phyloP scores from a whole-genome alignment of 2,797 vertebrate genomes.

The Mormyrops attenuatus region DNA sequence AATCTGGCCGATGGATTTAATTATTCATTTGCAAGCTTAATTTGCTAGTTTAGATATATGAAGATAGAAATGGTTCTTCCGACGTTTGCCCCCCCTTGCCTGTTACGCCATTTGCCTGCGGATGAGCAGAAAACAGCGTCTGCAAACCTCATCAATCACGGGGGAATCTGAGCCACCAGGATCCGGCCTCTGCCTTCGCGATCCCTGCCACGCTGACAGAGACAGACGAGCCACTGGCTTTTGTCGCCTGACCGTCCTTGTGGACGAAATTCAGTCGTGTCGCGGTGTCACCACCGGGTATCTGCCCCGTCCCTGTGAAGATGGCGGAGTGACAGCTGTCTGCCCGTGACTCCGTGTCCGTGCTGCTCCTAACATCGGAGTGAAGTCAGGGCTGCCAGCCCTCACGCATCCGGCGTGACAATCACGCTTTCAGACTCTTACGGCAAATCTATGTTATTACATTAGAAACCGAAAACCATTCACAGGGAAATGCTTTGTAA shows the following conservation, averaged over 20 bases:
- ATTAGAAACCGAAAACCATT: background rate
- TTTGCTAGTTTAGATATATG: background rate
- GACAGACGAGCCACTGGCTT: background rate
- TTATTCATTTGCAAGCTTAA: background rate
- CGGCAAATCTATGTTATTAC: background rate
- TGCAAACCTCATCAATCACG: constrained; percentile 15
- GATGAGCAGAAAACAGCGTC: background rate
- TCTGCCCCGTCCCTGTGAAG: background rate
- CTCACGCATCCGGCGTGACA: background rate
- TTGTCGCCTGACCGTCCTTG: background rate
- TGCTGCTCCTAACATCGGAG: too few relatives aligned
- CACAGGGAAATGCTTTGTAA: background rate
- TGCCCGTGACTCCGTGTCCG: background rate
- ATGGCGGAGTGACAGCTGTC: background rate
- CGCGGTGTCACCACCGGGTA: background rate
- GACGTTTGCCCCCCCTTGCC: background rate
- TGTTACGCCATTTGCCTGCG: background rate
- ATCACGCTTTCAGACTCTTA: background rate
- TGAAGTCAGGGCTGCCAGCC: background rate
- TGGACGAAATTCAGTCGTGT: background rate
- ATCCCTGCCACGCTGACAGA: constrained; percentile 1
- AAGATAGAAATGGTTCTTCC: background rate
- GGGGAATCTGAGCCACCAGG: background rate
- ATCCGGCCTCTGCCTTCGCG: background rate
- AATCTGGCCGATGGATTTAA: background rate